phyloP scores from a whole-genome alignment of 2,113 vertebrate species.

The Megaleporinus macrocephalus region DNA sequence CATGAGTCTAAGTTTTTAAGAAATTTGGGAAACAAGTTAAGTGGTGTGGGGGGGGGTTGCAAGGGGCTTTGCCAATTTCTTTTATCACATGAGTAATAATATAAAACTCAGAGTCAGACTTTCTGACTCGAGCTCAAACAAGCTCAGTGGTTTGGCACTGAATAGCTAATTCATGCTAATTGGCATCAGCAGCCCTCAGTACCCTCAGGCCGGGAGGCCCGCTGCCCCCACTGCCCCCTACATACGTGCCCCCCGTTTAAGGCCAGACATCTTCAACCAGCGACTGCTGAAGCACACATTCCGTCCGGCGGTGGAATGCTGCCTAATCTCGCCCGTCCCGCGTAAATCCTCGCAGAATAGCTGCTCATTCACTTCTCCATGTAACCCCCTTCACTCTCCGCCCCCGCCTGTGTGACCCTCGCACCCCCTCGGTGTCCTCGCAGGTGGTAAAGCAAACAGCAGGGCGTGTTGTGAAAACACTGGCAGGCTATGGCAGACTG shows the following conservation, averaged over 20 bases:
- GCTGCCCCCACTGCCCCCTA: slow-evolving; percentile 17
- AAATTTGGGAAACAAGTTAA: too few species aligned
- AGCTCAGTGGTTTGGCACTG: neutral
- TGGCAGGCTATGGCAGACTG: slow-evolving; percentile 72
- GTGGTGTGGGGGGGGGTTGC: too few species aligned
- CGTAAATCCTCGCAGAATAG: slow-evolving; percentile 61
- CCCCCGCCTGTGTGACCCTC: neutral
- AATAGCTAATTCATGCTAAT: neutral
- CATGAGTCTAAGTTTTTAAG: too few species aligned
- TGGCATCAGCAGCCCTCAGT: slow-evolving; percentile 32
- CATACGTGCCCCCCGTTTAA: neutral
- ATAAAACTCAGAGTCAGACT: neutral
- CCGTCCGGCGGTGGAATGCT: slow-evolving; percentile 61
- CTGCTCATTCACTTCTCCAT: slow-evolving; percentile 60
- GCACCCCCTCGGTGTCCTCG: slow-evolving; percentile 38
- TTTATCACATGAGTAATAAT: too few species aligned
- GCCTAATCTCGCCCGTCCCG: slow-evolving; percentile 59
- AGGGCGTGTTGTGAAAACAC: slow-evolving; percentile 81
- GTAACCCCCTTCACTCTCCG: slow-evolving; percentile 51
- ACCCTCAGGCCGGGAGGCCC: neutral
- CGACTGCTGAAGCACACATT: slow-evolving; percentile 66
- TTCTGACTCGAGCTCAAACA: slow-evolving; percentile 4
- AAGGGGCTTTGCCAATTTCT: too few species aligned
- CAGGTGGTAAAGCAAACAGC: slow-evolving; percentile 83
- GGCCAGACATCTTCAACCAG: slow-evolving; percentile 41